A percentile compares a stretch with the other conserved stretches of the same genome.
These are phyloP conservation scores for Lithophane ornitopus DNA, from an alignment of 2,888 invertebrate species.

Conservation along the genomic window DNA sequence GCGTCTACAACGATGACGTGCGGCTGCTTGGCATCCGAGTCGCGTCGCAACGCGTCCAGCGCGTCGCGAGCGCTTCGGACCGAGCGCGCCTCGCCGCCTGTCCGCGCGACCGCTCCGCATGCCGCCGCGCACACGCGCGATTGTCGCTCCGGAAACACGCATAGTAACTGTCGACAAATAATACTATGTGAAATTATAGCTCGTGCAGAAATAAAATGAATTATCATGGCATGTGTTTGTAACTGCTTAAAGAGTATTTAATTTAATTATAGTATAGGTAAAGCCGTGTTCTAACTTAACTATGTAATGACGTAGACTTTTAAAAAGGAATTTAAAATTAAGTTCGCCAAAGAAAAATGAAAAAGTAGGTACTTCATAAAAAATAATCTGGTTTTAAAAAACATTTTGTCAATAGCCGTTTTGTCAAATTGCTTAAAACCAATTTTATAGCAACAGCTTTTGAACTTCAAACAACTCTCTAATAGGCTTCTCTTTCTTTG, in stretches of 20 bases:
- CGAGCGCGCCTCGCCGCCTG: constrained; percentile 91
- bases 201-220: neutral
- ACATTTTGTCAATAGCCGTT: too few species aligned
- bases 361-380: too few species aligned
- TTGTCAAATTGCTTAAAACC: too few species aligned
- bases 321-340: too few species aligned
- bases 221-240: neutral
- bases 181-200: constrained; percentile 6
- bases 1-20: constrained; percentile 74
- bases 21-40: constrained; percentile 74
- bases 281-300: too few species aligned
- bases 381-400: too few species aligned
- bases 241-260: too few species aligned
- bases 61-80: constrained; percentile 90
- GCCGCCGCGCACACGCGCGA: constrained; percentile 93
- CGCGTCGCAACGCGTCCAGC: constrained; percentile 87
- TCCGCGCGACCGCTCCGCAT: constrained; percentile 90
- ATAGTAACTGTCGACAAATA: constrained; percentile 90
- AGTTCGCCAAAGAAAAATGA: too few species aligned
- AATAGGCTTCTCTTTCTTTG: constrained; percentile 16
- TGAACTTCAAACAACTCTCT: constrained; percentile 20
- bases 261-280: too few species aligned
- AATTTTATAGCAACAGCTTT: neutral
- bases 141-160: constrained; percentile 93
- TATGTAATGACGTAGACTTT: too few species aligned